phyloP scores from a whole-genome alignment of 2,888 invertebrate genomes.

The Drosophila lutescens region DNA sequence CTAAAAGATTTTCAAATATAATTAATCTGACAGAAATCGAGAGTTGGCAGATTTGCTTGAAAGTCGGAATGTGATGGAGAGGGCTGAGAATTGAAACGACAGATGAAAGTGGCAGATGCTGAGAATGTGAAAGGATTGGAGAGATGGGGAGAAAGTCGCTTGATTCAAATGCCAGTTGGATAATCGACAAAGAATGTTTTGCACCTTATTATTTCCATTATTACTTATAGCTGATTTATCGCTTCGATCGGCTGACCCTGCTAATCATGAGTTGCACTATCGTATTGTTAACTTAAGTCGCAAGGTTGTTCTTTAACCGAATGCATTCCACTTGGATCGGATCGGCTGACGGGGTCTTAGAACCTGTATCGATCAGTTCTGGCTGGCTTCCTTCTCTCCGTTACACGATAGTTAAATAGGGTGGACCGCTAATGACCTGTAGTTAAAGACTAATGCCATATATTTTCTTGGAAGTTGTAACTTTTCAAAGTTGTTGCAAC shows the following conservation, averaged over 20 bases:
- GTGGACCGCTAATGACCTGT: slow-evolving; percentile 11
- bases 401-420: not conserved
- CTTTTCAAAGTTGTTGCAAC: too few relatives aligned
- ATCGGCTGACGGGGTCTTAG: slow-evolving; percentile 1
- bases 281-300: slow-evolving; percentile 14
- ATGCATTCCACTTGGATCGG: slow-evolving; percentile 15
- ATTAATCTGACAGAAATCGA: not conserved
- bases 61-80: not conserved
- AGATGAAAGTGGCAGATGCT: slow-evolving; percentile 12
- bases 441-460: too few relatives aligned
- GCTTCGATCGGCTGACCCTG: slow-evolving; percentile 16
- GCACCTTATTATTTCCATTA: not conserved
- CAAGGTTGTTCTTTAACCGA: slow-evolving; percentile 32
- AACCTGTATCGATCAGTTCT: slow-evolving; percentile 28
- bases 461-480: too few relatives aligned
- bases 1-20: not conserved
- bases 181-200: slow-evolving; percentile 9
- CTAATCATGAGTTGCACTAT: slow-evolving; percentile 19
- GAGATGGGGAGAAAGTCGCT: slow-evolving; percentile 23
- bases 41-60: not conserved
- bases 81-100: not conserved
- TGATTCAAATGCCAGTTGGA: slow-evolving; percentile 7
- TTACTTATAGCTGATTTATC: not conserved
- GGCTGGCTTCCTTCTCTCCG: slow-evolving; percentile 25
- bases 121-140: slow-evolving; percentile 17